These are phyloP conservation scores for Parthenolecanium corni DNA, from an alignment of 2,888 invertebrate genomes.

Conservation along the genomic window DNA sequence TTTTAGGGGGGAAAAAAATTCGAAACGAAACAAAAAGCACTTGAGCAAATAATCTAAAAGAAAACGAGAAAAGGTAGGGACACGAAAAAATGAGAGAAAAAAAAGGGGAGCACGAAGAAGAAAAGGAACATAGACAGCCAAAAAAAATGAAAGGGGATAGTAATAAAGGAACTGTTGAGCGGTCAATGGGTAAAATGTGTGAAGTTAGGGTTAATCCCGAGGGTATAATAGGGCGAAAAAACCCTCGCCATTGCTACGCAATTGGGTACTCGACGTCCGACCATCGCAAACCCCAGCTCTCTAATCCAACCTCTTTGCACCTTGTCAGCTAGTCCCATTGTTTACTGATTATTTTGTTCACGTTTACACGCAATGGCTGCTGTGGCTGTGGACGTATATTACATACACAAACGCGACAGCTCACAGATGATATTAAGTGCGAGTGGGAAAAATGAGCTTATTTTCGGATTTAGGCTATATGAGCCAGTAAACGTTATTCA, in stretches of 20 bases:
- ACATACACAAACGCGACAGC: not conserved
- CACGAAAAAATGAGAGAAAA: no score
- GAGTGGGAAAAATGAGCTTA: not conserved
- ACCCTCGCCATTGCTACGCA: slow-evolving; percentile 15
- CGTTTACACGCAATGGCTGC: not conserved
- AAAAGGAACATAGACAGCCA: not conserved
- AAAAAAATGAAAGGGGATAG: not conserved
- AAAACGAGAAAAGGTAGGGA: no score
- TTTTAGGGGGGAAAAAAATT: no score
- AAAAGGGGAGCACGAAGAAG: no score
- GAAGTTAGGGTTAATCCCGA: slow-evolving; percentile 21
- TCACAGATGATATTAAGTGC: not conserved
- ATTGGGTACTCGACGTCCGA: slow-evolving; percentile 20
- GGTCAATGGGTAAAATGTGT: slow-evolving; percentile 15
- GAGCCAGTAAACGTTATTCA: not conserved
- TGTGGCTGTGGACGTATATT: no score
- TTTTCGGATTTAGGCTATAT: not conserved
- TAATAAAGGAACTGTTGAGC: slow-evolving; percentile 23
- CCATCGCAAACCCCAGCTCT: slow-evolving; percentile 20
- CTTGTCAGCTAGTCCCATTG: slow-evolving; percentile 21
- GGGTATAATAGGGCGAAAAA: slow-evolving; percentile 21
- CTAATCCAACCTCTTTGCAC: slow-evolving; percentile 23
- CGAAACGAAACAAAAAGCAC: no score
- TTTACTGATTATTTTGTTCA: slow-evolving; percentile 1
- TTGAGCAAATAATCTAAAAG: no score